Evolutionary conservation across 2,888 invertebrate species (phyloP), one percentile per base, ranked within the genome.

Genomic region (Lasioglossum zephyrum): DNA sequence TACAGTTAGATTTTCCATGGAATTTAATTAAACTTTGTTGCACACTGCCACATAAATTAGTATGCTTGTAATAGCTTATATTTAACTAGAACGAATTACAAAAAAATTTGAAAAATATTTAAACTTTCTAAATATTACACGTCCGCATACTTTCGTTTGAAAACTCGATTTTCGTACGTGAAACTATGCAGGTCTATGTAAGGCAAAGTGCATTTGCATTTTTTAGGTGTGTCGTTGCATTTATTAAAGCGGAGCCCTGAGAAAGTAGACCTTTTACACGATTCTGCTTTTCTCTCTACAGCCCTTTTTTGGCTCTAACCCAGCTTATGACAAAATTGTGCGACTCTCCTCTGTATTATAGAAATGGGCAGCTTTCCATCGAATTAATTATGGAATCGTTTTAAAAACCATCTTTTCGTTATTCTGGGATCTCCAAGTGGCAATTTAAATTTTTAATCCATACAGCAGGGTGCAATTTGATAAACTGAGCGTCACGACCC

Each of bases 181-280:
- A 63, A 63, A 63, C 18, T 31, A 18, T 31, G 63, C 63, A 36
- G 18, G 26, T 63, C 31, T 36, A 31, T 63, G 63, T 63, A 63
- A 63, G 63, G 63, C 31, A 18, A 63, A 63, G 63, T 63, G 63
- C 63, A 63, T 63, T 36, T 63, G 63, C 63, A 63, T 63, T 63
- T 63, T 63, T 63, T 63, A 63, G 16, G 8, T 31, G 18, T 36
- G 31, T 6, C 63, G 31, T 63, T 31, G 63, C 63, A 63, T 63
- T 63, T 63, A 63, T 63, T 63, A 63, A 63, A 63, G 63, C 31
- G 63, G 16, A 36, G 31, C 31, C 63, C 63, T 63, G 63, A 63
- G 31, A 36, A 63, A 36, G 31, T 31, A 63, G 63, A 63, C 31
- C 31, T 36, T 63, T 18, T 63, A 63, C 63, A 63, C 18, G 63